These are phyloP conservation scores for Meteorus cinctellus DNA, from an alignment of 2,888 invertebrate genomes.

Conservation along the genomic window DNA sequence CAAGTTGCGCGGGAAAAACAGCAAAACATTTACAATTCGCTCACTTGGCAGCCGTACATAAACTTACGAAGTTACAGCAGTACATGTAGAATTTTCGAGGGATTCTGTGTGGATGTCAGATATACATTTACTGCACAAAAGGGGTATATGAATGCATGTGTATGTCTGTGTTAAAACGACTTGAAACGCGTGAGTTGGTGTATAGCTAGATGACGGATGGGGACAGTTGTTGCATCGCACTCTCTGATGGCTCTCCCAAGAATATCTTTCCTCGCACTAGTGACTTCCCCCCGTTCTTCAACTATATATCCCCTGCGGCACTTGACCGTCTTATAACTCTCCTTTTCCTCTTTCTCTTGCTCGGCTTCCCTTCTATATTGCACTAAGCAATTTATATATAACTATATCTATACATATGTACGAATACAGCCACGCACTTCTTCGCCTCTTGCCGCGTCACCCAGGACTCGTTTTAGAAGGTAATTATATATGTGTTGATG, in stretches of 20 bases:
- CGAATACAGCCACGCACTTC: constrained; percentile 3
- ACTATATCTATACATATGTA: not conserved
- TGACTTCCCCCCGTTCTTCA: constrained; percentile 34
- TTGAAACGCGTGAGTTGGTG: constrained; percentile 36
- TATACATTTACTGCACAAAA: constrained; percentile 40
- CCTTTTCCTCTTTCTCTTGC: constrained; percentile 26
- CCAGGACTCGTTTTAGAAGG: constrained; percentile 26
- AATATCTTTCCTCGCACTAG: constrained; percentile 59
- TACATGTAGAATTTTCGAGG: not conserved
- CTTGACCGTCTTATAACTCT: constrained; percentile 41
- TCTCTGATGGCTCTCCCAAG: constrained; percentile 59
- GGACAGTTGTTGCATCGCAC: constrained; percentile 70
- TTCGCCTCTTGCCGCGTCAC: not conserved
- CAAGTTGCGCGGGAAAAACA: not conserved
- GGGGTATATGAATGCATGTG: constrained; percentile 22
- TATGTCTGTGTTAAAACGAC: constrained; percentile 36
- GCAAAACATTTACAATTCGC: not conserved
- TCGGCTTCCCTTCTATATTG: constrained; percentile 7
- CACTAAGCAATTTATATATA: constrained; percentile 4
- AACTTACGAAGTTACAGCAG: constrained; percentile 1
- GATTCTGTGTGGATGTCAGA: constrained; percentile 8
- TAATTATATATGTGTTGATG: constrained; percentile 28
- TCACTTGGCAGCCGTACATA: not conserved
- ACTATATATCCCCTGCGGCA: constrained; percentile 20
- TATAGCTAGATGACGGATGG: constrained; percentile 66